Evolutionary conservation across 2,113 vertebrate genomes (phyloP), one percentile per base, ranked within the genome.

Genomic region (Xiphophorus couchianus): DNA sequence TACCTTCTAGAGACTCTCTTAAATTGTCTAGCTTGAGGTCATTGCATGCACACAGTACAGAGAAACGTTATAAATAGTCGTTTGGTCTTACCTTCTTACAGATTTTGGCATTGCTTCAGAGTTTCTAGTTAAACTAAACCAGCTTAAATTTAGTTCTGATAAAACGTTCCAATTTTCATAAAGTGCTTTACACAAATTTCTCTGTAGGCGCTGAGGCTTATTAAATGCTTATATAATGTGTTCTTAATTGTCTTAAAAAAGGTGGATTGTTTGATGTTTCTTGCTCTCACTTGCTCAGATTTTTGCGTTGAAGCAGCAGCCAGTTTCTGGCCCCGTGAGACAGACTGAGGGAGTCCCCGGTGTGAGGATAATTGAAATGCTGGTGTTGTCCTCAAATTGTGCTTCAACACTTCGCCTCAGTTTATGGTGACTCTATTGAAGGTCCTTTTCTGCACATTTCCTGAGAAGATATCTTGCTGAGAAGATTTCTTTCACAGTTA

Each of bases 331-430:
- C 15, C 31, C 22, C 37, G 42, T 48, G 66, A 28, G 66, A 30
- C 27, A 33, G 35, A 13, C 13, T 62, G 62, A 39, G 25, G 39
- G n/a, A 66, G 73, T n/a, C 64, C 66, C 74, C 0, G 10, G 69
- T 77, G 64, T 54, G 72, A 29, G 0, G 39, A 65, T 74, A 80
- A 85, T 87, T 83, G 78, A 84, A 87, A 82, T 63, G 2, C 42
- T 71, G 68, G 37, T 71, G 42, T 83, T 78, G 17, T 58, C 62
- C 71, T 9, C 28, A 73, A 54, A 60, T 78, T 71, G 74, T 44
- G 10, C 70, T 69, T n/a, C 39, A 15, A 58, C 39, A 66, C 62
- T 69, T 75, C n/a, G 28, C 69, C 60, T 78, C 30, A 60, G 27
- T 69, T 63, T 81, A 74, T 58, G 17, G 28, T 33, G 54, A 44